Conservation (phyloP, 2,113 vertebrate genomes). For the Anoplopoma fimbria region DNA sequence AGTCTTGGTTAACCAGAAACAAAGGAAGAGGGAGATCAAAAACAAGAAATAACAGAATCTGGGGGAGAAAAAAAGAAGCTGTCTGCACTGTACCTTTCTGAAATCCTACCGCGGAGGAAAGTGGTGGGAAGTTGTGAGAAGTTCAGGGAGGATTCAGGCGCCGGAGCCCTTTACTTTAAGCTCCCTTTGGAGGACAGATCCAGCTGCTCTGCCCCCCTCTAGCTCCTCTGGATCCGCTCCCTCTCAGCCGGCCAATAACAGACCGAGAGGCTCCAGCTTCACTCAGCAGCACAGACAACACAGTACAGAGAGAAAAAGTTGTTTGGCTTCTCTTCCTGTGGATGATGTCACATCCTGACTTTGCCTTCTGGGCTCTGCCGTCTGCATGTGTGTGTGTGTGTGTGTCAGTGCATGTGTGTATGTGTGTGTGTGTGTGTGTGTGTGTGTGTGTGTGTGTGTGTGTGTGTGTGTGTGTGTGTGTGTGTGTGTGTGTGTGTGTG, state of each 20-base stretch:
- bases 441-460: slow-evolving; percentile 41
- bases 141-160: slow-evolving; percentile 62
- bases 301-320: slow-evolving; percentile 69
- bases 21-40: slow-evolving; percentile 11
- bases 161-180: slow-evolving; percentile 47
- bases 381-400: slow-evolving; percentile 15
- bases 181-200: slow-evolving; percentile 58
- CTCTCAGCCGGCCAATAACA: slow-evolving; percentile 39
- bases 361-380: slow-evolving; percentile 74
- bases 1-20: not conserved
- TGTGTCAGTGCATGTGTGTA: too few species aligned
- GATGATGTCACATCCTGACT: slow-evolving; percentile 96
- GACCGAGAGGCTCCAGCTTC: slow-evolving; percentile 64
- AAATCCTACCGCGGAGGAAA: slow-evolving; percentile 71
- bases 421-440: slow-evolving; percentile 45
- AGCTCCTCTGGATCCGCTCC: slow-evolving; percentile 52
- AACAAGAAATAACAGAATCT: slow-evolving; percentile 31
- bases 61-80: slow-evolving; percentile 33
- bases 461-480: slow-evolving; percentile 20
- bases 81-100: slow-evolving; percentile 76
- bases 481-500: slow-evolving; percentile 53
- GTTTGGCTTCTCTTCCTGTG: slow-evolving; percentile 83
- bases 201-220: slow-evolving; percentile 52
- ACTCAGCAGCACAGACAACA: slow-evolving; percentile 54
- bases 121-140: slow-evolving; percentile 66